Evolutionary conservation across 2,888 invertebrate species (phyloP), one percentile per base, ranked within the genome.

Genomic region (Parasteatoda lunata): DNA sequence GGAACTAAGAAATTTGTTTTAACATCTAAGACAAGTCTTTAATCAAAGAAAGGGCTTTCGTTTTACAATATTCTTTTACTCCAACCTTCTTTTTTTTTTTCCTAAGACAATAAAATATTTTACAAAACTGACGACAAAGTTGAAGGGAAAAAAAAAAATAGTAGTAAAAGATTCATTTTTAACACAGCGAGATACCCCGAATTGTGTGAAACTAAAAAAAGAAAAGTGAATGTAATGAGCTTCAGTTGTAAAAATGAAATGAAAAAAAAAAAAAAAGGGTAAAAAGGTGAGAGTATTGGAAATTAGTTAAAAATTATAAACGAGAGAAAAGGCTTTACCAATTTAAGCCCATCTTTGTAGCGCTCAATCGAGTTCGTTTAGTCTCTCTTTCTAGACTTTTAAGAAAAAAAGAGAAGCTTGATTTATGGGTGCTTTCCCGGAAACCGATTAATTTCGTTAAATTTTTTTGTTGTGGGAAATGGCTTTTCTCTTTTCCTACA

Each of bases 391-490:
- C 59, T 8, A 7, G 8, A 59, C 9, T n/a, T 59, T 59, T 59
- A 13, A 13, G 59, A 8, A 59, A 59, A n/a, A 59, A 59, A 59
- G n/a, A 59, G n/a, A 13, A 13, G n/a, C 59, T 9, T 59, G 59
- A 59, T 59, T 59, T 59, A 59, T 59, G 7, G 30, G 59, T 59
- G 59, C n/a, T 59, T 59, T 59, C 59, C 59, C 30, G 30, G 59
- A 59, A 59, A 59, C n/a, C 59, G 59, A 59, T 59, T 59, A 59
- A 59, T 59, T 59, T 59, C 59, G 8, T 9, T 4, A 59, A 59
- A 59, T 73, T 73, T 73, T 59, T 73, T 73, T n/a, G n/a, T 45
- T 71, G 49, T 51, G 13, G 71, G 30, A 49, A 51, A 30, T 30
- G 30, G 30, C 30, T 30, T 30, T 30, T 30, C 30, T 30, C 30